phyloP scores from a whole-genome alignment of 2,888 invertebrate genomes.

The Cephus runcator region DNA sequence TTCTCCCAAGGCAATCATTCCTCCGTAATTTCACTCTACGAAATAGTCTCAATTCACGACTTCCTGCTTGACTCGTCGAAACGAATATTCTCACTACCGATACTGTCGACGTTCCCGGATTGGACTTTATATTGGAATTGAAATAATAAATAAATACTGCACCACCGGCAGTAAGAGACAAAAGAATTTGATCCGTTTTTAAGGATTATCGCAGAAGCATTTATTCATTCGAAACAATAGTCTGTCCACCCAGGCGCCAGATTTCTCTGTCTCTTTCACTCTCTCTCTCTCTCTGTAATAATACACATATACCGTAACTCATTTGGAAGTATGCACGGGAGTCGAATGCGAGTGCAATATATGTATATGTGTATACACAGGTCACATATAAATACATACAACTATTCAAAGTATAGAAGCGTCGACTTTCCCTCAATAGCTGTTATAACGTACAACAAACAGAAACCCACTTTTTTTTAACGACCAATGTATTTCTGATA shows the following conservation, averaged over 20 bases:
- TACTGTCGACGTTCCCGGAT: not conserved
- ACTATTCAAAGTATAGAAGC: not conserved
- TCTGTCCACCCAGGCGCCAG: not conserved
- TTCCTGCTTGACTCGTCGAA: too few species aligned
- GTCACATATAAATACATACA: too few species aligned
- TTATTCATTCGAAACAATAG: not conserved
- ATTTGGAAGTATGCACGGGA: not conserved
- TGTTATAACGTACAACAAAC: not conserved
- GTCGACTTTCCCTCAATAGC: not conserved
- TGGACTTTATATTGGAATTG: not conserved
- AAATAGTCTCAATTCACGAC: not conserved
- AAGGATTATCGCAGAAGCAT: not conserved
- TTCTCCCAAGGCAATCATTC: too few species aligned
- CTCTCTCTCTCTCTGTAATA: not conserved
- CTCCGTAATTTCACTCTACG: not conserved
- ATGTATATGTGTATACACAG: too few species aligned
- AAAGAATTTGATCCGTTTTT: not conserved
- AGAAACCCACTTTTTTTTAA: not conserved
- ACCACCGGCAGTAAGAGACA: not conserved
- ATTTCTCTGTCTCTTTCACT: not conserved
- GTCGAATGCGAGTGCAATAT: not conserved
- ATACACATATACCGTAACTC: not conserved
- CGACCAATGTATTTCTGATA: not conserved
- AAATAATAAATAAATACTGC: not conserved
- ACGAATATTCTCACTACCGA: not conserved